Conservation (phyloP, 2,113 vertebrate species). For the Pristiophorus japonicus region DNA sequence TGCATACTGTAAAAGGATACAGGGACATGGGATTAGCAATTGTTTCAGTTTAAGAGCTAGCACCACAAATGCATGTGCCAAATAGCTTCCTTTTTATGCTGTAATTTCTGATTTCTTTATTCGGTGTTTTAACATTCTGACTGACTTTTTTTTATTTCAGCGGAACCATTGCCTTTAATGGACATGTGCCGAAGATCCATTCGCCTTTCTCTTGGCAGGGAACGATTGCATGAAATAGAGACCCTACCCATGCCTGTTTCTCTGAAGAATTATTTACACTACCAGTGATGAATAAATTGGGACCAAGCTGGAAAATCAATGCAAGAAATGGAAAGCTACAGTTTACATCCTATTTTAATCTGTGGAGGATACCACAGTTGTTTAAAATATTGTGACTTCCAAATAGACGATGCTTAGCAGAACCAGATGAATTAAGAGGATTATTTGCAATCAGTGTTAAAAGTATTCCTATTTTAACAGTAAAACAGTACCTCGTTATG, state of each 20-base stretch:
- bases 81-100: background rate
- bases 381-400: conserved; percentile 47
- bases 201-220: conserved; percentile 80
- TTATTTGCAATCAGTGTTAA: conserved; percentile 17
- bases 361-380: conserved; percentile 54
- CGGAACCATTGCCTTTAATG: conserved; percentile 91
- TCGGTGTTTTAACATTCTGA: background rate
- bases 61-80: background rate
- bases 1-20: background rate
- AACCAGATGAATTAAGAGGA: conserved; percentile 43
- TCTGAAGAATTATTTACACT: conserved; percentile 96
- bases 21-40: background rate
- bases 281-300: conserved; percentile 71
- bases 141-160: conserved; percentile 55
- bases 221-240: conserved; percentile 83
- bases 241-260: conserved; percentile 85
- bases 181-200: conserved; percentile 88
- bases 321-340: conserved; percentile 52
- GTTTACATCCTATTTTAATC: conserved; percentile 64
- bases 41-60: background rate
- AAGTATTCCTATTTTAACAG: conserved; percentile 12
- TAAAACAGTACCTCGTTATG: conserved; percentile 40
- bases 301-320: conserved; percentile 52
- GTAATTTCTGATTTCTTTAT: background rate
- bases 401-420: conserved; percentile 50